These are phyloP conservation scores for Polydrusus pterygomalis DNA, from an alignment of 2,888 invertebrate genomes.

Conservation along the genomic window DNA sequence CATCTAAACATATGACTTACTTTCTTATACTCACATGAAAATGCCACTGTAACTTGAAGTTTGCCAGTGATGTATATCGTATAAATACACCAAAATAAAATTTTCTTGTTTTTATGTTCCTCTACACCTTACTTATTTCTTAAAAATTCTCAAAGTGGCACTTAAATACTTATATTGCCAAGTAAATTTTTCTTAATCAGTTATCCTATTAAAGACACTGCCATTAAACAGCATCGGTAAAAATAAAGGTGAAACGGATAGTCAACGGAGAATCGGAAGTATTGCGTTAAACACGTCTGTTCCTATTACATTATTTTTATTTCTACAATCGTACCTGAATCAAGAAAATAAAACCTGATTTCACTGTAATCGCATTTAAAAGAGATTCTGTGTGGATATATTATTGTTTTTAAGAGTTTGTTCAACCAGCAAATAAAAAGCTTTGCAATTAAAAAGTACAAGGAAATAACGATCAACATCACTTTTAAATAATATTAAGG, in stretches of 20 bases:
- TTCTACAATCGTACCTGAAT: conserved; percentile 14
- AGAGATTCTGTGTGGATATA: not conserved
- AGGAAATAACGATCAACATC: no score
- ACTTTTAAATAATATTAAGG: no score
- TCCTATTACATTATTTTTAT: conserved; percentile 14
- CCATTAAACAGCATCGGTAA: conserved; percentile 3
- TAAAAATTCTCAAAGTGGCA: not conserved
- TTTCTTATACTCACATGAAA: no score
- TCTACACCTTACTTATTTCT: no score
- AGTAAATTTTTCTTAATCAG: not conserved
- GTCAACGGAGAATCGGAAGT: conserved; percentile 10
- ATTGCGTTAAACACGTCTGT: conserved; percentile 21
- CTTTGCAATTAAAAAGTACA: no score
- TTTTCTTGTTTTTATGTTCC: no score
- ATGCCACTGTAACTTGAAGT: no score
- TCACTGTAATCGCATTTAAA: conserved; percentile 5
- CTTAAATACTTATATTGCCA: not conserved
- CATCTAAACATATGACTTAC: no score
- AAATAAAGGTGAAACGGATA: conserved; percentile 5
- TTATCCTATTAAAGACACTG: not conserved
- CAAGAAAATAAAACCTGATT: conserved; percentile 15
- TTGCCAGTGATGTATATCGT: no score
- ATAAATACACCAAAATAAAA: no score
- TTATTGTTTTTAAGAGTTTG: not conserved
- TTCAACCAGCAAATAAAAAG: not conserved